These are phyloP conservation scores for Sipunculus nudus DNA, from an alignment of 2,888 invertebrate genomes.

Conservation along the genomic window DNA sequence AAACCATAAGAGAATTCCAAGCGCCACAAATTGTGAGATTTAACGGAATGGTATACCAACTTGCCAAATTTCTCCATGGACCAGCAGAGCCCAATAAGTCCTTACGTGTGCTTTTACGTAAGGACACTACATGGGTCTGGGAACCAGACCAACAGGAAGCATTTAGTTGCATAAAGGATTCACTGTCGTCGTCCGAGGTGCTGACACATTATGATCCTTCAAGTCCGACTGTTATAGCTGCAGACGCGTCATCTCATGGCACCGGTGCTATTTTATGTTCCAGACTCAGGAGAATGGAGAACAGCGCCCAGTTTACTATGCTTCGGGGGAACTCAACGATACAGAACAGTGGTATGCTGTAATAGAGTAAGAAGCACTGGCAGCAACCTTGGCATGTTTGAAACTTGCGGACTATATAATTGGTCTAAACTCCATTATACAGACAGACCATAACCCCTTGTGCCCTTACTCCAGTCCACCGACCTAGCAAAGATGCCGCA, in stretches of 20 bases:
- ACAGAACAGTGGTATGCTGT: not conserved
- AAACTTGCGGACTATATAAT: not conserved
- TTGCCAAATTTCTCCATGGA: not conserved
- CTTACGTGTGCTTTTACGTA: not conserved
- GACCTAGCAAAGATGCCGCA: conserved; percentile 5
- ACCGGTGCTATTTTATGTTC: too few species aligned
- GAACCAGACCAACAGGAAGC: not conserved
- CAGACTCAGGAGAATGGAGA: too few species aligned
- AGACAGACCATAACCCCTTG: conserved; percentile 5
- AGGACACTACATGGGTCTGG: not conserved
- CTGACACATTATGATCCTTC: too few species aligned
- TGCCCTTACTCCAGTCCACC: not conserved
- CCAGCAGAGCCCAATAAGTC: not conserved
- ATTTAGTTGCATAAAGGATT: not conserved
- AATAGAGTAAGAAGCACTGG: not conserved
- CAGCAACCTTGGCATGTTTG: not conserved
- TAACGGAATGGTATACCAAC: too few species aligned
- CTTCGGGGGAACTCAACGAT: not conserved
- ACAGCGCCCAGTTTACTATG: conserved; percentile 2
- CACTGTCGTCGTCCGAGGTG: not conserved
- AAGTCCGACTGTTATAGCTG: too few species aligned
- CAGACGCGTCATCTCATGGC: too few species aligned
- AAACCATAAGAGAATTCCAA: too few species aligned
- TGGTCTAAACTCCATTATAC: not conserved
- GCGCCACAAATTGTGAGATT: too few species aligned